Evolutionary conservation across 2,113 vertebrate species (phyloP), one percentile per base, ranked within the genome.

Genomic region (Lethenteron camtschaticum): DNA sequence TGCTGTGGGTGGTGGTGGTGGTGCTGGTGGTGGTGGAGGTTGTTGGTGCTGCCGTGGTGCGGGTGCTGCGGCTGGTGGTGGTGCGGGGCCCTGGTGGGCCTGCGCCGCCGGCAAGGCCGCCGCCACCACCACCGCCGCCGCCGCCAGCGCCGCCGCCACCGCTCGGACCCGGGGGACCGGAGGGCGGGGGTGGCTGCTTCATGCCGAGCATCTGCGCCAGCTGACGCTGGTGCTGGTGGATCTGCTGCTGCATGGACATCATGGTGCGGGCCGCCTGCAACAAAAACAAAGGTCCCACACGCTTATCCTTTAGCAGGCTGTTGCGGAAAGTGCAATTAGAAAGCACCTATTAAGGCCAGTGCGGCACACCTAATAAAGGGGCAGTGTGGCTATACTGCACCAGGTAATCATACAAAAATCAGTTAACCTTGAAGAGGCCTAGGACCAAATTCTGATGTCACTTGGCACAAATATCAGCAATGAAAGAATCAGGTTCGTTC

Each of bases 201-300:
- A 91, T 81, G 76, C 84, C 73, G 77, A 94, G 80, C 75, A 81
- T 85, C 74, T 87, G 85, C 75, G 92, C 90, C n/a, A 95, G 82
- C 73, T 90, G 89, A 71, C 89, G 88, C 57, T 86, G 82, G 7
- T 85, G 85, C 71, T 87, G 89, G 83, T 95, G 89, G 86, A 89
- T 86, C 69, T 89, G 89, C 77, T 87, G 86, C 76, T 89, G 85
- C 68, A 87, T 83, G 41, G 41, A 41, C 74, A 85, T 84, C 71
- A 95, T 82, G 72, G 86, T 83, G 77, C 94, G 92, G 75, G 81
- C 82, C 56, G 71, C 71, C 68, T 72, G 68, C 68, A 72, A 16
- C 16, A 68, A 14, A 68, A 58, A 41, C 3, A 41, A 41, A 41
- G 5, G 41, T 41, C 41, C 41, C 41, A 41, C 41, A 41, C 6